Evolutionary conservation across 2,113 vertebrate species (phyloP), one percentile per base, ranked within the genome.

Genomic region (Chascanopsetta lugubris): DNA sequence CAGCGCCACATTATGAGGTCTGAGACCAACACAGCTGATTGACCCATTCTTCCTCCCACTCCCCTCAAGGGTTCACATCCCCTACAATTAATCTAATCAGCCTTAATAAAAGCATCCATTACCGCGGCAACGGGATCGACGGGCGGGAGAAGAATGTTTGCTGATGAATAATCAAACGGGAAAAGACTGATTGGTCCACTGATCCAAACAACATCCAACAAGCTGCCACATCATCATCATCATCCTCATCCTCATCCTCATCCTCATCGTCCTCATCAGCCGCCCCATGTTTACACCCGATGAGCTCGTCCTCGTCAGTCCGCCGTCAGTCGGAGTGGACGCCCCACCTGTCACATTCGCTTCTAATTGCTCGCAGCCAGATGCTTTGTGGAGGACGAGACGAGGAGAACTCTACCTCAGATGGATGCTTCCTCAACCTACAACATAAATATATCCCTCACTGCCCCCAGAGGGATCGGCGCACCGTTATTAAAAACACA

Each of bases 61-160:
- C 55, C 59, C 61, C 59, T 83, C 61, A 47, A 75, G 69, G 50
- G 18, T 32, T 22, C 38, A 1, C 66, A 46, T 79, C 69, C 36
- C 17, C 64, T 59, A 45, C 22, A 48, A 64, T 80, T 59, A 77
- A 83, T 87, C 73, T 68, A 72, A 87, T 84, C 70, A 61, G 46
- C 47, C 70, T 71, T 54, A 61, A 86, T 72, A 87, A 80, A 83
- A 75, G 65, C 56, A 85, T 87, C 69, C 77, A 85, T 91, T 85
- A 85, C 59, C 6, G 13, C 42, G 36, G 58, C 60, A 34, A 51
- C 64, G 11, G 34, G 56, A 68, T 73, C 24, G 46, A 79, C 55
- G 70, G 55, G 47, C 62, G 24, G 59, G 73, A 55, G 67, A 61
- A 77, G 70, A 36, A 54, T 66, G 79, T 78, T 88, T 79, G 82